These are phyloP conservation scores for Ahaetulla prasina DNA, from an alignment of 2,113 vertebrate genomes.

Conservation along the genomic window DNA sequence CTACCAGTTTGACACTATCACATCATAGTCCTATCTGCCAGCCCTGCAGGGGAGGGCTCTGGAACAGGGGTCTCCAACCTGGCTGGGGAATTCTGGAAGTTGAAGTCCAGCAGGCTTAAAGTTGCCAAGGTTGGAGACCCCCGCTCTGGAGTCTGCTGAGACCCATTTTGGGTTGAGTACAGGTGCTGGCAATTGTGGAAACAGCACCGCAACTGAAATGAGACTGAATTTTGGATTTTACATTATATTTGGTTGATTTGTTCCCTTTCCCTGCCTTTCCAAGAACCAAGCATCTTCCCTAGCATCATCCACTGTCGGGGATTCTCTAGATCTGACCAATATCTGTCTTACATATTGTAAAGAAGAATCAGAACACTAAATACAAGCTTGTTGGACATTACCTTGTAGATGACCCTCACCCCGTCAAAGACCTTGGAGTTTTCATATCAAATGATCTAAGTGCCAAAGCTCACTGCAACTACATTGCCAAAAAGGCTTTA, in stretches of 20 bases:
- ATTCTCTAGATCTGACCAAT: neutral
- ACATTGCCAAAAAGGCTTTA: too few relatives aligned
- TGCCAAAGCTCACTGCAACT: too few relatives aligned
- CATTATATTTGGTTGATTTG: neutral
- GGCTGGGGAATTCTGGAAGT: too few relatives aligned
- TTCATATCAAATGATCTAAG: too few relatives aligned
- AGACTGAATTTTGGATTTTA: neutral
- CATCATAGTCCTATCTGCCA: neutral
- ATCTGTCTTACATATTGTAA: too few relatives aligned
- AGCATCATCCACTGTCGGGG: fast-evolving
- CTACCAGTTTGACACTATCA: neutral
- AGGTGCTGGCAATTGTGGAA: neutral
- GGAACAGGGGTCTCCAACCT: too few relatives aligned
- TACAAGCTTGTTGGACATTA: too few relatives aligned
- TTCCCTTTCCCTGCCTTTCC: neutral
- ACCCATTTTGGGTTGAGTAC: neutral
- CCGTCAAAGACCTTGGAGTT: too few relatives aligned
- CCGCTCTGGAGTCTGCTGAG: neutral
- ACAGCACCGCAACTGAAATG: neutral
- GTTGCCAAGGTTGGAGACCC: too few relatives aligned
- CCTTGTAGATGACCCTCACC: too few relatives aligned
- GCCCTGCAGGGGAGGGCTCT: neutral
- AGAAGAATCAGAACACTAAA: too few relatives aligned
- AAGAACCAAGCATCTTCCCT: neutral
- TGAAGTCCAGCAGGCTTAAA: too few relatives aligned